phyloP scores from a whole-genome alignment of 2,797 vertebrate genomes.

The Gambelia wislizenii region DNA sequence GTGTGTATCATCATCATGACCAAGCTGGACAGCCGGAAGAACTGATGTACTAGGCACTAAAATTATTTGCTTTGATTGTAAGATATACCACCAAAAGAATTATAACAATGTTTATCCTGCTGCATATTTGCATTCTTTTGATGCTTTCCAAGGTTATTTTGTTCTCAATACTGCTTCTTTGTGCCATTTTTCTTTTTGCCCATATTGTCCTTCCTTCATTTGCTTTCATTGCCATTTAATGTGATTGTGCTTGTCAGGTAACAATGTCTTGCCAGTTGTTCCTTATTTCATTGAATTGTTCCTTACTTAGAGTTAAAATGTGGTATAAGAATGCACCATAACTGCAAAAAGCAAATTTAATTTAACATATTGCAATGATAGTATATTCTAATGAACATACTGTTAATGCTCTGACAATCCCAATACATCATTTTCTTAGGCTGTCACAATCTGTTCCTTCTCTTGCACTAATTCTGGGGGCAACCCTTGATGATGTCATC shows the following conservation, averaged over 20 bases:
- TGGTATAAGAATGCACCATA: not conserved
- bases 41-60: not conserved
- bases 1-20: not conserved
- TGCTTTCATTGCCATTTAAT: not conserved
- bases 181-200: not conserved
- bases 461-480: not conserved
- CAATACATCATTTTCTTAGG: not conserved
- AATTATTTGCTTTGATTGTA: not conserved
- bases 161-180: not conserved
- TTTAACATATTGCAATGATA: not conserved
- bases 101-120: not conserved
- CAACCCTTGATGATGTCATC: not conserved
- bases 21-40: not conserved
- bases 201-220: not conserved
- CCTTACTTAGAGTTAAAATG: constrained; percentile 6
- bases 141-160: not conserved
- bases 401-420: not conserved
- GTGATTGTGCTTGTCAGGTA: not conserved
- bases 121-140: not conserved
- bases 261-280: not conserved
- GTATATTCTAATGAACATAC: not conserved
- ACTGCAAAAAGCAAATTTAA: not conserved
- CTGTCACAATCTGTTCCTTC: not conserved
- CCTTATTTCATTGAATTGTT: not conserved
- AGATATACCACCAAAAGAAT: not conserved